These are phyloP conservation scores for Dicycla oo DNA, from an alignment of 2,888 invertebrate species.

Conservation along the genomic window DNA sequence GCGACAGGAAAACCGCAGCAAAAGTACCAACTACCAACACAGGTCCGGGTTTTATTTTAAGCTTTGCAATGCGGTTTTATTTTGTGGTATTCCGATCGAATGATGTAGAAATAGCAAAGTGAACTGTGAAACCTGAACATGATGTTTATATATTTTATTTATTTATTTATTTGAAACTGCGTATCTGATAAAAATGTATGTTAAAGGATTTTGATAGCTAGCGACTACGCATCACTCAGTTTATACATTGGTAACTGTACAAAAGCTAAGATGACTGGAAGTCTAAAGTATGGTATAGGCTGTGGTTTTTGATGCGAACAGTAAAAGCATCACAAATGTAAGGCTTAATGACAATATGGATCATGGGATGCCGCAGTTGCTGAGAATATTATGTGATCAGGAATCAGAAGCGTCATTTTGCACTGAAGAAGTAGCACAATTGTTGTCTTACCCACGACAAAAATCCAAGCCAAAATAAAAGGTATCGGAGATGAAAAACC, in stretches of 20 bases:
- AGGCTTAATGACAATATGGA: too few species aligned
- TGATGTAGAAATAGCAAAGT: constrained; percentile 57
- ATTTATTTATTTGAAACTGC: constrained; percentile 15
- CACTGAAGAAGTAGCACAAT: too few species aligned
- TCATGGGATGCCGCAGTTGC: too few species aligned
- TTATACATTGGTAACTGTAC: constrained; percentile 1
- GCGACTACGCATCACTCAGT: constrained; percentile 13
- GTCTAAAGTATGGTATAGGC: neutral
- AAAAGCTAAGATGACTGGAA: neutral
- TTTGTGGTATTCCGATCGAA: constrained; percentile 42
- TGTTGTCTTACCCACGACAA: too few species aligned
- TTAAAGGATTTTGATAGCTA: constrained; percentile 23
- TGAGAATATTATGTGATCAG: too few species aligned
- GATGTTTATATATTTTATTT: constrained; percentile 24
- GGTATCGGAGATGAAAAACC: too few species aligned
- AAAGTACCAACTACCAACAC: constrained; percentile 35
- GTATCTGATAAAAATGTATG: constrained; percentile 32
- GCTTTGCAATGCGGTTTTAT: constrained; percentile 57
- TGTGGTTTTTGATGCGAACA: too few species aligned
- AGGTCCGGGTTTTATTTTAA: constrained; percentile 52
- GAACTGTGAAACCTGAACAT: constrained; percentile 56
- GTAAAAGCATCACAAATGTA: too few species aligned
- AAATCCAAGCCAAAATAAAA: too few species aligned
- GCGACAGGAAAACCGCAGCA: constrained; percentile 22
- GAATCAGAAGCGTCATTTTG: too few species aligned